phyloP scores from a whole-genome alignment of 2,113 vertebrate species.

The Aramus guarauna region DNA sequence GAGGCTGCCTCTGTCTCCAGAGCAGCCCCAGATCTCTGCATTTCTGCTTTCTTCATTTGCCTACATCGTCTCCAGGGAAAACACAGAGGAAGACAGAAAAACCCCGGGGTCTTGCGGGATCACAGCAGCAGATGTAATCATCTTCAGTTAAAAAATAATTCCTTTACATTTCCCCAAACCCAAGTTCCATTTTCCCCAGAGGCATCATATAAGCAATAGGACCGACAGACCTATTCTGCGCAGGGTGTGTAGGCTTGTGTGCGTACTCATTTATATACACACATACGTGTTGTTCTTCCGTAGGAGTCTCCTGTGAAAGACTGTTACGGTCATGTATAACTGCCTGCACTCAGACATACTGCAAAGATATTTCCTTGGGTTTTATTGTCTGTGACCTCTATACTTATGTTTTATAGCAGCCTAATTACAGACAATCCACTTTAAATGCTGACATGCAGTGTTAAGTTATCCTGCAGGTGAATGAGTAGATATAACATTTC shows the following conservation, averaged over 20 bases:
- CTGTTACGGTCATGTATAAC: background rate
- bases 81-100: conserved; percentile 1
- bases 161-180: background rate
- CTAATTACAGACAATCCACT: conserved; percentile 42
- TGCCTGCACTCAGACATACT: background rate
- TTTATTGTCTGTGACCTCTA: conserved; percentile 34
- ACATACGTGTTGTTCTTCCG: background rate
- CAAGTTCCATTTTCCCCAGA: background rate
- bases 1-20: background rate
- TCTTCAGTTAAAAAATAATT: background rate
- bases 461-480: conserved; percentile 49
- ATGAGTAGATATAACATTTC: background rate
- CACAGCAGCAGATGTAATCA: background rate
- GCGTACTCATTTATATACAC: background rate
- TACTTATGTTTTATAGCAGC: conserved; percentile 13
- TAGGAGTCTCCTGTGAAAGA: background rate
- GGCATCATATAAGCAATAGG: background rate
- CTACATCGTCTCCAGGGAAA: background rate
- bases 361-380: background rate
- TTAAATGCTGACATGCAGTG: conserved; percentile 13
- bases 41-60: background rate
- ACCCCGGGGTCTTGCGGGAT: background rate
- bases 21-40: background rate
- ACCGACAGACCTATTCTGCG: background rate
- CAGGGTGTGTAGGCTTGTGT: background rate